Base-by-base conservation (phyloP, 2,888 invertebrate species). In the Stenodema calcarata region DNA sequence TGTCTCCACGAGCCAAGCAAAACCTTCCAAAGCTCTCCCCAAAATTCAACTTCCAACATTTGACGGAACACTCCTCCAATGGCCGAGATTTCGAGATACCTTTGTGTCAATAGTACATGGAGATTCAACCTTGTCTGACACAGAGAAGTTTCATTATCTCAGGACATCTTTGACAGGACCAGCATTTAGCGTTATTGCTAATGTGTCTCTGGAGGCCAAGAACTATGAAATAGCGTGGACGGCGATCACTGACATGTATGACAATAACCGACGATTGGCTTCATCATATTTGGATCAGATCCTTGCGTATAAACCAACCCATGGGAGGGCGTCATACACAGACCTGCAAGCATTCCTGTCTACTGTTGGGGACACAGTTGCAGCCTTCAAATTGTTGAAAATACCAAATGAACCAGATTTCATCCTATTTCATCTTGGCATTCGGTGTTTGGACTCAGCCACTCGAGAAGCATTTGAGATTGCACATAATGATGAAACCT, bases 171-270 rank as follows among this genome's bases (percentile, higher is more conserved):
- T 85, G 16, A 75, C 7, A 7, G 87, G 84, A 12, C 18, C 50
- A 28, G 84, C 80, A 27, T n/a, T 27, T 0, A n/a, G 84, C 2
- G 35, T 84, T 50, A 80, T 87, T 14, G 42, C 14, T 11, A 16
- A 9, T 47, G 18, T 87, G 12, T 54, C 82, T 28, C 16, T 82
- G 14, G 41, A 30, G 2, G 83, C 82, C 0, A 75, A 41, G n/a
- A 87, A 85, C 44, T 87, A 79, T 78, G 30, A 35, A 12, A 0
- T 41, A 23, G 86, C 86, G 16, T 87, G 87, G 87, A 87, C 78
- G 28, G 42, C 80, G 12, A 35, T 84, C 18, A 78, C 35, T 14
- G 83, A 87, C 9, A 42, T 14, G 12, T 87, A 83, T 79, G 75
- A 87, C 16, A 83, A 83, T 44, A 87, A 87, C 27, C 42, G 87